Percentiles rank a stretch among this genome's conserved stretches.
These are phyloP conservation scores for Parnassius apollo DNA, from an alignment of 2,888 invertebrate genomes.

Conservation along the genomic window DNA sequence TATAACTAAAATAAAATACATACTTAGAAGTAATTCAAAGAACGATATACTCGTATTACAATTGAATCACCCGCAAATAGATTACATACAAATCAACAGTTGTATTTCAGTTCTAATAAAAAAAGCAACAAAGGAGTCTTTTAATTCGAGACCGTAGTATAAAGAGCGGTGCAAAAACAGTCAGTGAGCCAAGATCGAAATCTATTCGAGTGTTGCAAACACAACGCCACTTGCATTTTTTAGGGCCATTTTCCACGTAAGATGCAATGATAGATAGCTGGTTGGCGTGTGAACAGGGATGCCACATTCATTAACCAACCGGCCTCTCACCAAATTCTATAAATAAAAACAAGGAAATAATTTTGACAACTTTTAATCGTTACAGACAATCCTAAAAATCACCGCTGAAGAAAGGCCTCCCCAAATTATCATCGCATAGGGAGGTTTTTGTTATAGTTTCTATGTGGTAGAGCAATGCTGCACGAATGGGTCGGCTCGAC, in stretches of 20 bases:
- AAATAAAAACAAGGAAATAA: too few species aligned
- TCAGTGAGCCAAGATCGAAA: constrained; percentile 22
- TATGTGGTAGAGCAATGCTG: too few species aligned
- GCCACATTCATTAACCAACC: constrained; percentile 7
- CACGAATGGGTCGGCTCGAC: too few species aligned
- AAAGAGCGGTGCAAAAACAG: constrained; percentile 20
- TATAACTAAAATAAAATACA: too few species aligned
- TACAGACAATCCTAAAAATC: too few species aligned
- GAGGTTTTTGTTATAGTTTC: too few species aligned
- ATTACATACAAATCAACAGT: background rate
- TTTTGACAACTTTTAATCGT: too few species aligned
- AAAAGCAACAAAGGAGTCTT: constrained; percentile 5
- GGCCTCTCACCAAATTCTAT: background rate
- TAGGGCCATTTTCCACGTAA: constrained; percentile 22
- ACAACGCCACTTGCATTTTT: constrained; percentile 23
- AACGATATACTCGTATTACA: background rate
- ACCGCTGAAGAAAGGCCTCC: too few species aligned
- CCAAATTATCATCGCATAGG: too few species aligned
- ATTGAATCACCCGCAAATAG: background rate
- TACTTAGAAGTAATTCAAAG: too few species aligned
- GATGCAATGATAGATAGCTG: constrained; percentile 26
- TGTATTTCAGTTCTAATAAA: background rate
- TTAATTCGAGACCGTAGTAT: constrained; percentile 15
- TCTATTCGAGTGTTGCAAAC: constrained; percentile 24
- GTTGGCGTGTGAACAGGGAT: constrained; percentile 22